Evolutionary conservation across 2,797 vertebrate genomes (phyloP).

Genomic region (Semotilus atromaculatus): DNA sequence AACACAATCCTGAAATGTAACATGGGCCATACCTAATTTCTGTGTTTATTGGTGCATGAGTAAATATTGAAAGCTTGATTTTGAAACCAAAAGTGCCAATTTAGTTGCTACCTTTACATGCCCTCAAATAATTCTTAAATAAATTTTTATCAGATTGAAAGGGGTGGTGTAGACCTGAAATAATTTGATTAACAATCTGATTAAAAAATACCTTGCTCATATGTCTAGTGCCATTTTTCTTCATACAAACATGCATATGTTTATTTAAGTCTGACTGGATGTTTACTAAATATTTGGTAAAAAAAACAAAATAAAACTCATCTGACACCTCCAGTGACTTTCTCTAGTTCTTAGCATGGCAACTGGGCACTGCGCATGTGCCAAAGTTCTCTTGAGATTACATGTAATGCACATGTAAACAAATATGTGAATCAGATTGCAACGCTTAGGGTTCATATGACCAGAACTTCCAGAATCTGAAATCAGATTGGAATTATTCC

Average conservation of each 20-base stretch:
- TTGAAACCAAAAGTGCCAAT: background rate
- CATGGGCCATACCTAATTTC: background rate
- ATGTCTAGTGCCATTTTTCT: background rate
- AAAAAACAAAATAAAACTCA: too few relatives aligned
- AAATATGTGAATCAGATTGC: background rate
- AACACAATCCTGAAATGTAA: background rate
- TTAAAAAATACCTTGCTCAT: background rate
- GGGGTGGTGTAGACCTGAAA: background rate
- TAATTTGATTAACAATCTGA: background rate
- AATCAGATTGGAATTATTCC: background rate
- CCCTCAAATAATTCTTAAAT: background rate
- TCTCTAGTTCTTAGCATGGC: background rate
- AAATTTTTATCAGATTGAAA: background rate
- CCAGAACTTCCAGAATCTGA: background rate
- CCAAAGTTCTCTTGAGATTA: background rate
- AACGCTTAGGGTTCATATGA: background rate
- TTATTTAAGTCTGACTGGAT: too few relatives aligned
- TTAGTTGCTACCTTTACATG: background rate
- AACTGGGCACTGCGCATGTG: background rate
- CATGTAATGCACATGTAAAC: background rate
- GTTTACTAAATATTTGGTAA: too few relatives aligned
- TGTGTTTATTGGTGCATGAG: background rate
- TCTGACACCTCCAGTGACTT: background rate
- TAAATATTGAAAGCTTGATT: background rate
- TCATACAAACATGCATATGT: too few relatives aligned